Conservation (phyloP, 2,797 vertebrate genomes). For the Hipposideros larvatus region DNA sequence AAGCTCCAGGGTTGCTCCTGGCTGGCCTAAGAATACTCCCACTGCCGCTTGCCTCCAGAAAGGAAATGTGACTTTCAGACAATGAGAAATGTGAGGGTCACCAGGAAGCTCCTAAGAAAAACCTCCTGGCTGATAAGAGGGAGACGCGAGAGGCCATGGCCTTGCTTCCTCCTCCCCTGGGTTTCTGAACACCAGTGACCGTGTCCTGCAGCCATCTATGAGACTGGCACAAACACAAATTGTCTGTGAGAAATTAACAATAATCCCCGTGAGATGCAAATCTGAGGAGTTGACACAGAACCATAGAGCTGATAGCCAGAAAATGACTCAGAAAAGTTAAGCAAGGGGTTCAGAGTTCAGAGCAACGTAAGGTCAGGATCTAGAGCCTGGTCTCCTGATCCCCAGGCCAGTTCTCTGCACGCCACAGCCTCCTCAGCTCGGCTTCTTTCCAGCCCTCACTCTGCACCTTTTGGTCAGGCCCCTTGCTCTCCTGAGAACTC, state of each 20-base stretch:
- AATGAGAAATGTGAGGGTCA: not conserved
- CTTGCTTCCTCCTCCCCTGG: not conserved
- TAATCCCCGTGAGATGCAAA: not conserved
- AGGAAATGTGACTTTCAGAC: not conserved
- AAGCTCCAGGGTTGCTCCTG: not conserved
- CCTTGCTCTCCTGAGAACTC: not conserved
- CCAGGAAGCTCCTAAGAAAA: not conserved
- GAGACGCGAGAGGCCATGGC: not conserved
- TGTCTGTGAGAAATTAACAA: not conserved
- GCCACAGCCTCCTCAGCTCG: rapidly evolving
- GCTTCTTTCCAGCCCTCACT: not conserved
- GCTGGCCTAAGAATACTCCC: not conserved
- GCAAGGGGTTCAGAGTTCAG: not conserved
- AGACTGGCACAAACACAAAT: not conserved
- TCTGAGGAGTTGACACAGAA: not conserved
- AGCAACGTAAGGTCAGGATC: not conserved
- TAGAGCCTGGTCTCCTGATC: not conserved
- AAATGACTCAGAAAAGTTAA: not conserved
- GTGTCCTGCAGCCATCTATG: not conserved
- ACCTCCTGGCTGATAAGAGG: not conserved
- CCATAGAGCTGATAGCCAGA: not conserved
- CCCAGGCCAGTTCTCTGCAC: not conserved
- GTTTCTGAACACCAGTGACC: not conserved
- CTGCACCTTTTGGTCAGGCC: not conserved
- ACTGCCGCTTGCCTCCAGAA: not conserved